Conservation (phyloP, 2,888 invertebrate species). For the Leucoptera coffeella region DNA sequence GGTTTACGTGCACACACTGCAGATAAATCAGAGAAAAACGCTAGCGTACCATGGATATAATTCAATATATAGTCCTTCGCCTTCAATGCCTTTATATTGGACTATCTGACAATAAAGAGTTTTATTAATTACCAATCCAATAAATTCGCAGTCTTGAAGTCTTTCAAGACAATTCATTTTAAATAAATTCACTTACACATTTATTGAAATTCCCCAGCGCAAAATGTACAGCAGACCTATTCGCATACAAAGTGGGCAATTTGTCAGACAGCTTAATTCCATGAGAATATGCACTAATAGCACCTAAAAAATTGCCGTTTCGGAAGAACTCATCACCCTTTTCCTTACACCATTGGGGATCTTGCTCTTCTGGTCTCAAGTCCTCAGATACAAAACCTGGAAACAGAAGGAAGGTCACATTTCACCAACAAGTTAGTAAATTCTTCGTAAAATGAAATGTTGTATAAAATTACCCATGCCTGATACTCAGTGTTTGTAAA, state of each 20-base stretch:
- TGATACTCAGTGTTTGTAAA: no score
- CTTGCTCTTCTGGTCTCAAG: slow-evolving; percentile 70
- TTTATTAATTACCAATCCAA: no score
- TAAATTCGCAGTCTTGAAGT: no score
- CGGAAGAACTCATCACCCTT: slow-evolving; percentile 77
- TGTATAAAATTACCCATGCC: no score
- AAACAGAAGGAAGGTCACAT: slow-evolving; percentile 1
- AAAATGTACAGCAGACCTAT: slow-evolving; percentile 75
- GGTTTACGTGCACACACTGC: no score
- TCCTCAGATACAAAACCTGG: slow-evolving; percentile 67
- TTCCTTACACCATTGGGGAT: slow-evolving; percentile 74
- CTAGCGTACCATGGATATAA: no score
- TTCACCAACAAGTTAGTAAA: neutral
- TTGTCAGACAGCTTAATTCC: slow-evolving; percentile 69
- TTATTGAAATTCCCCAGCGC: slow-evolving; percentile 68
- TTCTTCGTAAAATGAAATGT: neutral
- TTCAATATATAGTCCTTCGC: no score
- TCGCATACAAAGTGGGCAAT: slow-evolving; percentile 67
- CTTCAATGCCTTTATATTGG: no score
- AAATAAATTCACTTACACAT: slow-evolving; percentile 43
- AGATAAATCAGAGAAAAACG: no score
- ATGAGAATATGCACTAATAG: slow-evolving; percentile 75
- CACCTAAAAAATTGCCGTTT: slow-evolving; percentile 68
- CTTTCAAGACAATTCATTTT: neutral
- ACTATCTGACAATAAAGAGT: no score